Base-by-base conservation (phyloP, 2,888 invertebrate genomes). In the Lathronympha strigana region DNA sequence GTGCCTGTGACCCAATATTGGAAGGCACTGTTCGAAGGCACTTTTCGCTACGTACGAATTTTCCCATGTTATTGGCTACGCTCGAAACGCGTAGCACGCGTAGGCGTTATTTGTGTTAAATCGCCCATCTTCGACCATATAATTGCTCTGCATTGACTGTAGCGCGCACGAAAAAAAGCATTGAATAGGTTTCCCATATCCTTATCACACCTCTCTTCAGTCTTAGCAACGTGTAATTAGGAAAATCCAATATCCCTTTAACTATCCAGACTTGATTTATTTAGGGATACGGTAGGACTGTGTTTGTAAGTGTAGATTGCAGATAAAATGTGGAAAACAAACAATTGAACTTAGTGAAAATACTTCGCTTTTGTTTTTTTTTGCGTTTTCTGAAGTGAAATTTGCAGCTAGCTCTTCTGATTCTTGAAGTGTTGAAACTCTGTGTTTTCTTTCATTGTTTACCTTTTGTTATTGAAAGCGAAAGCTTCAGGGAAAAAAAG, bases 251-350 rank as follows among this genome's bases (percentile, higher is more conserved):
- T 73, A 71, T 67, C 51, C 62, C 63, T 71, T 43, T 60, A 70
- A 70, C 68, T 53, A 19, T 33, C 47, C 68, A 66, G 67, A 71
- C 67, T 68, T 64, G 68, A 73, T 73, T 72, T 73, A 72, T 63
- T 61, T 60, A 55, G 33, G 61, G 62, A 69, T 68, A 69, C 70
- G 72, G 72, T 63, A 69, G 68, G 71, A 73, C 43, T 40, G 31
- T 43, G 31, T 57, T 63, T 50, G 63, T 53, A 55, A 51, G 38
- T 43, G 54, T 38, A 66, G 62, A 61, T 64, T 72, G 64, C 69
- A 70, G 67, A 71, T 73, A 71, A 76, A 74, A 73, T 67, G 69
- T 69, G 68, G 72, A 51, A 71, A 64, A 68, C 70, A 71, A 74
- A 73, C 73, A 76, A 72, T 57, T 69, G 69, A 64, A 71, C 73